Percentiles rank a stretch among this genome's conserved stretches.
phyloP scores from a whole-genome alignment of 2,888 invertebrate species.

The Agrochola lychnidis region DNA sequence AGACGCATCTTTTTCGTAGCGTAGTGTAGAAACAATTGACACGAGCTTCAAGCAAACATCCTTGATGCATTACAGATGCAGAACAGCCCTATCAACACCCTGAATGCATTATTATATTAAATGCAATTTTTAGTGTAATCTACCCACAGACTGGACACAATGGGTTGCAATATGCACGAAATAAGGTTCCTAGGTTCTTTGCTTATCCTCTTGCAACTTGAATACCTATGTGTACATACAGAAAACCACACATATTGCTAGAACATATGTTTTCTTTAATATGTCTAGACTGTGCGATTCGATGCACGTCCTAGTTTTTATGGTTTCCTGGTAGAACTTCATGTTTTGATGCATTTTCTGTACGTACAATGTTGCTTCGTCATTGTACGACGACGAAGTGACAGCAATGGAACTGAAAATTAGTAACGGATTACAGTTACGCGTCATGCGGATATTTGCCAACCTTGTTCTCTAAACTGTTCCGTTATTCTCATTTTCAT shows the following conservation, averaged over 20 bases:
- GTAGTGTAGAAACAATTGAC: background rate
- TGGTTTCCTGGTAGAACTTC: slow-evolving; percentile 28
- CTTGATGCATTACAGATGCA: background rate
- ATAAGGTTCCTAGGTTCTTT: background rate
- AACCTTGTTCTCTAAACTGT: background rate
- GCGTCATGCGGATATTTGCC: background rate
- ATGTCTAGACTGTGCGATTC: background rate
- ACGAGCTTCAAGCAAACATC: background rate
- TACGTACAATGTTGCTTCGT: background rate
- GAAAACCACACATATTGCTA: background rate
- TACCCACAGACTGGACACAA: background rate
- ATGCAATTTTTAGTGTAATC: background rate
- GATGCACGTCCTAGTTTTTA: background rate
- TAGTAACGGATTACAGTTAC: background rate
- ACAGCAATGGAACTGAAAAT: slow-evolving; percentile 1
- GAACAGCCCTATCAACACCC: background rate
- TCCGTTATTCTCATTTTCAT: background rate
- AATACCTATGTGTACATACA: background rate
- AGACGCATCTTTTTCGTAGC: background rate
- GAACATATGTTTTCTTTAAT: background rate
- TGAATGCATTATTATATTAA: background rate
- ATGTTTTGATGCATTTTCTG: slow-evolving; percentile 13
- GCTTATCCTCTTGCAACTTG: background rate
- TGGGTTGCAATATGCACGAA: background rate
- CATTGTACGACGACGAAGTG: background rate